Evolutionary conservation across 2,113 vertebrate species (phyloP), one percentile per base, ranked within the genome.

Genomic region (Cololabis saira): DNA sequence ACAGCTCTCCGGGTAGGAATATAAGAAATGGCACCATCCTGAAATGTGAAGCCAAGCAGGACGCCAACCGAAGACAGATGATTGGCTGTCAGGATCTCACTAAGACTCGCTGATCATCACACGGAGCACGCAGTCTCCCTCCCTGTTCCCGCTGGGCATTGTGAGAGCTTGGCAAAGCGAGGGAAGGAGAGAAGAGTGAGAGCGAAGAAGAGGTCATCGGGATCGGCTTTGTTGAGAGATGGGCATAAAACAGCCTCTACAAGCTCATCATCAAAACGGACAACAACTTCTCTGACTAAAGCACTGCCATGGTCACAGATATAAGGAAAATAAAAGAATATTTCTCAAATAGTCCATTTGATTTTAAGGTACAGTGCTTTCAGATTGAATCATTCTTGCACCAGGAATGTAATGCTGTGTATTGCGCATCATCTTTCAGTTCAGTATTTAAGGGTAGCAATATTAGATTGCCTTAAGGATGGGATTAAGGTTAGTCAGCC

Each of bases 31-130:
- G 75, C 71, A 68, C 72, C 79, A 42, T 80, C 61, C 73, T 80
- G 84, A 74, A 83, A 86, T 80, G 81, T 85, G 85, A 84, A 84
- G 75, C 67, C 69, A 66, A 72, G 81, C 83, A 68, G 83, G 78
- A 80, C 65, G 55, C 71, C 60, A 47, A 41, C 17, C 57, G 66
- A 82, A 85, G 82, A 87, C 82, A 78, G 76, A 90, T 84, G 87
- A 88, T 89, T 80, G 85, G 87, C 66, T 84, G 82, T 88, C 85
- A 78, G 71, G 75, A 78, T 85, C 79, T 77, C 67, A 66, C 81
- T 48, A 62, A 83, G 83, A 82, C 78, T 80, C 30, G 63, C 86
- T 83, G 89, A 90, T 91, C 84, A 85, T 83, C 83, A 88, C 75
- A 76, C 81, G 24, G 47, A 82, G 77, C 80, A 89, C 63, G 74